Evolutionary conservation across 2,113 vertebrate species (phyloP), one percentile per base, ranked within the genome.

Genomic region (Craseonycteris thonglongyai): DNA sequence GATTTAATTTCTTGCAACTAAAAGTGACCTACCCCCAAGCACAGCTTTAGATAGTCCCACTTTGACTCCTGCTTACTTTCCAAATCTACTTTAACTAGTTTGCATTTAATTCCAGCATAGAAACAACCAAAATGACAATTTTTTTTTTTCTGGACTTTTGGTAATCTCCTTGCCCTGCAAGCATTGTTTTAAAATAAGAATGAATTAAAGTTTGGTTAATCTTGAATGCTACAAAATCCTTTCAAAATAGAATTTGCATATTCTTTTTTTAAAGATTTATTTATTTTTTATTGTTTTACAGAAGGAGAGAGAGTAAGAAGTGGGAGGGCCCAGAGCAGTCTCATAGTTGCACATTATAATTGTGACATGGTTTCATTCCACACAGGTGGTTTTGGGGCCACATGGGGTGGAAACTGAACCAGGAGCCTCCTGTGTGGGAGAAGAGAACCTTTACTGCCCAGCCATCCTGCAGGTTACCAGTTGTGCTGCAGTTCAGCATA

Each of bases 1-100:
- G 95, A 96, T 96, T 93, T 95, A 95, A 97, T 97, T 93, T 93
- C 81, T 93, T 92, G 61, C 84, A 84, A 78, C 84, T 90, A 84
- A 96, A 94, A 95, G 54, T 92, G 96, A 93, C 96, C 75, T 79
- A 78, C 90, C 69, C 79, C 80, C 59, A 47, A 81, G 59, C 93
- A 79, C 40, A 83, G 88, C 61, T 92, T 97, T 76, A 42, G 87
- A 96, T 87, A 82, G 15, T 51, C 51, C 22, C 59, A 56, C 33
- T 95, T 93, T 87, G 59, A 93, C 58, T 96, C 49, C 22, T 66
- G 47, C 45, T 80, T 83, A 79, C n/a, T 90, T 83, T 95, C 90
- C 40, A 75, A 90, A 88, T 88, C 33, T n/a, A 76, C 21, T 56
- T 88, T 92, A 81, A 88, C 33, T 61, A 56, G 6, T 74, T 90